Conservation (phyloP, 2,113 vertebrate species). For the Sturnira hondurensis region DNA sequence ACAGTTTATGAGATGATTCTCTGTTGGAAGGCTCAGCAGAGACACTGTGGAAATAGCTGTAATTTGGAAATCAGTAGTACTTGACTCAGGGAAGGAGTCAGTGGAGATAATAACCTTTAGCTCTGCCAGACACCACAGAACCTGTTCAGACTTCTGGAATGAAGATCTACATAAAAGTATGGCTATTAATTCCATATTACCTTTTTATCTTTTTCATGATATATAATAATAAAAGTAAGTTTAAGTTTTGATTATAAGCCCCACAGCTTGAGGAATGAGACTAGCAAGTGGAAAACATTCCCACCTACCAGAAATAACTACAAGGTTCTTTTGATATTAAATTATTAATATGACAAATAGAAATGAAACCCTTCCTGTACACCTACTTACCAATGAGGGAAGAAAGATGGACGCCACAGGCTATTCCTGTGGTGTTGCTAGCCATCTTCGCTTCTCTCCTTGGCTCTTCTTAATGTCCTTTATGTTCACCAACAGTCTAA, state of each 20-base stretch:
- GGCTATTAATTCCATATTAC: neutral
- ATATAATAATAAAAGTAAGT: conserved; percentile 17
- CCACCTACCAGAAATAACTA: neutral
- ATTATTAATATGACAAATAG: neutral
- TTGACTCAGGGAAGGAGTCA: conserved; percentile 10
- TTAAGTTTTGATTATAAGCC: conserved; percentile 5
- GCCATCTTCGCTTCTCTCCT: neutral
- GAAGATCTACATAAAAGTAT: neutral
- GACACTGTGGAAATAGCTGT: conserved; percentile 45
- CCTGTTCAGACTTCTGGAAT: neutral
- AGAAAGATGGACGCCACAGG: neutral
- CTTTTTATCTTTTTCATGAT: conserved; percentile 29
- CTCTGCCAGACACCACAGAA: neutral
- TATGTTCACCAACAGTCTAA: neutral
- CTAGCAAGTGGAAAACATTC: conserved; percentile 1
- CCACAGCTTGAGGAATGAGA: conserved; percentile 60
- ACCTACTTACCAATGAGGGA: neutral
- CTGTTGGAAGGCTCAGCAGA: neutral
- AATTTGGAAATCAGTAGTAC: conserved; percentile 50
- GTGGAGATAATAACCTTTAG: neutral
- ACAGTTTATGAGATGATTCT: conserved; percentile 53
- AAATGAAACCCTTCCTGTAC: neutral
- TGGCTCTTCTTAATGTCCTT: neutral
- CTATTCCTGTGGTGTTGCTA: neutral
- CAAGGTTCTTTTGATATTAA: conserved; percentile 22